Percentiles rank a stretch among this genome's conserved stretches.
Conservation (phyloP, 2,113 vertebrate genomes). For the Platichthys flesus region DNA sequence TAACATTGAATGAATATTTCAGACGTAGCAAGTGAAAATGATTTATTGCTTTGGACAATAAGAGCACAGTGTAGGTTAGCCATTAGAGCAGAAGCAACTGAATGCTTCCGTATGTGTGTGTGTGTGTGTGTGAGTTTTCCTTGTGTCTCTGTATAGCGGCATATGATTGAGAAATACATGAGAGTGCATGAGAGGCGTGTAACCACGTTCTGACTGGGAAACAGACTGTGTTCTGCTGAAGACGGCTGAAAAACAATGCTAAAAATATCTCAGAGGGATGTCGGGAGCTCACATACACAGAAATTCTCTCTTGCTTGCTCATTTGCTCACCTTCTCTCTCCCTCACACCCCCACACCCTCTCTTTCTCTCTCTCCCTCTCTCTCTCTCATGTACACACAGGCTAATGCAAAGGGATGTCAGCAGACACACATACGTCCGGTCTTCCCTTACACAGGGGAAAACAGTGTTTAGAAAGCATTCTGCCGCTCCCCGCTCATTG, state of each 20-base stretch:
- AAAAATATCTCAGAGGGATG: conserved; percentile 74
- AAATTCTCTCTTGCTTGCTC: conserved; percentile 52
- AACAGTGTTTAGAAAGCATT: conserved; percentile 54
- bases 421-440: conserved; percentile 22
- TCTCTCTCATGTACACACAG: conserved; percentile 13
- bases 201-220: conserved; percentile 40
- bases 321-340: conserved; percentile 56
- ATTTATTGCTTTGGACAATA: conserved; percentile 70
- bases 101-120: conserved; percentile 20
- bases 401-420: conserved; percentile 45
- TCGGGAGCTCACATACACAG: conserved; percentile 53
- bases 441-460: conserved; percentile 51
- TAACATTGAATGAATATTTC: conserved; percentile 73
- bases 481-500: conserved; percentile 56
- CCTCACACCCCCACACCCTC: conserved; percentile 4
- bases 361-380: background rate
- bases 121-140: conserved; percentile 13
- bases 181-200: conserved; percentile 35
- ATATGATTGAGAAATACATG: conserved; percentile 45
- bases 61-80: conserved; percentile 32
- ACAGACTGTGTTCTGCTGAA: conserved; percentile 28
- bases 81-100: conserved; percentile 42
- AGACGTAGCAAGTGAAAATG: conserved; percentile 56
- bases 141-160: conserved; percentile 8
- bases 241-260: conserved; percentile 54